Evolutionary conservation across 2,797 vertebrate genomes (phyloP).

Genomic region (Sardinella longiceps): DNA sequence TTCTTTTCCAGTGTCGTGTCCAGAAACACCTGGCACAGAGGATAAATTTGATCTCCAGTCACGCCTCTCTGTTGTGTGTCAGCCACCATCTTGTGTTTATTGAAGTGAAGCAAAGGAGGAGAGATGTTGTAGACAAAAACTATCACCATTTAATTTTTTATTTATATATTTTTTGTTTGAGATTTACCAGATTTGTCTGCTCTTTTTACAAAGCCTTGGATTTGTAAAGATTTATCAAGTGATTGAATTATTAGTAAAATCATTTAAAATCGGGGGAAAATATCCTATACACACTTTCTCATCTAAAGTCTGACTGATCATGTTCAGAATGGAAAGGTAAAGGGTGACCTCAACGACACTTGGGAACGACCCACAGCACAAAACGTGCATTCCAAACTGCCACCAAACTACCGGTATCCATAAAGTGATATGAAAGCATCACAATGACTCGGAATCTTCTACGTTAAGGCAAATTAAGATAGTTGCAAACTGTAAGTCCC

Average conservation of each 20-base stretch:
- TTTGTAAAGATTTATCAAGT: background rate
- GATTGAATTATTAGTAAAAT: too few species aligned
- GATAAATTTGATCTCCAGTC: background rate
- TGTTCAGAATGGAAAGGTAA: too few species aligned
- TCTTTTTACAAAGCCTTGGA: background rate
- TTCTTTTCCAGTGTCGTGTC: constrained; percentile 31
- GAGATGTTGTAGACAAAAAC: constrained; percentile 40
- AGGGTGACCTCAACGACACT: too few species aligned
- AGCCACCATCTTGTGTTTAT: constrained; percentile 52
- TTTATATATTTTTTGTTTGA: constrained; percentile 11
- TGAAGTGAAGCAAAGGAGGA: constrained; percentile 37
- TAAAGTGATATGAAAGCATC: too few species aligned
- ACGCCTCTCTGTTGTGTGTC: constrained; percentile 50
- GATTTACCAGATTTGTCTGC: constrained; percentile 39
- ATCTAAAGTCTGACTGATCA: too few species aligned
- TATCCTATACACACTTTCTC: too few species aligned
- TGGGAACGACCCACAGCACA: too few species aligned
- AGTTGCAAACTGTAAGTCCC: too few species aligned
- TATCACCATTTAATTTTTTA: constrained; percentile 12
- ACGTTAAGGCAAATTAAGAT: too few species aligned
- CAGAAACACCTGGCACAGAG: constrained; percentile 31
- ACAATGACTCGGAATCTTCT: too few species aligned
- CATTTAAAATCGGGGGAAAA: background rate
- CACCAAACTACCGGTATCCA: too few species aligned
- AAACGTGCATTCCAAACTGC: too few species aligned